A percentile compares a stretch with the other conserved stretches of the same genome.
Evolutionary conservation across 2,113 vertebrate species (phyloP).

Genomic region (Thalassarche chlororhynchos): DNA sequence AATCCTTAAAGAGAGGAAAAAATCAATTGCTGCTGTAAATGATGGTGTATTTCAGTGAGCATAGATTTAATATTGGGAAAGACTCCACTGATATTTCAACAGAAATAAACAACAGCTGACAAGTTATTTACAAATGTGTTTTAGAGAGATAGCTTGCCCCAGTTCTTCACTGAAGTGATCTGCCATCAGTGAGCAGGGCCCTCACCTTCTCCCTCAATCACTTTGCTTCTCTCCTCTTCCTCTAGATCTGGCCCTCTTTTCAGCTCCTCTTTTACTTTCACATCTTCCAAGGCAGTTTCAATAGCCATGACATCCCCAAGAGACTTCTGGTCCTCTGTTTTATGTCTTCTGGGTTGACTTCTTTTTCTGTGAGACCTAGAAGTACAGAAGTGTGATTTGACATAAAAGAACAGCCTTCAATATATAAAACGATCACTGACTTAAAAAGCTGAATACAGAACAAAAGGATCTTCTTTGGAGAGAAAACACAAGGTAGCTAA

Average conservation of each 20-base stretch:
- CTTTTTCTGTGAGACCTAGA: slow-evolving; percentile 89
- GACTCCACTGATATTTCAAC: neutral
- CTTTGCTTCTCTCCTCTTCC: slow-evolving; percentile 74
- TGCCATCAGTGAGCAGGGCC: neutral
- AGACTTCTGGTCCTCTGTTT: slow-evolving; percentile 89
- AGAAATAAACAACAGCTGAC: slow-evolving; percentile 9
- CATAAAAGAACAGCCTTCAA: neutral
- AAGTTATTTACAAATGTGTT: neutral
- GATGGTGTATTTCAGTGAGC: neutral
- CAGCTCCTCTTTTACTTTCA: slow-evolving; percentile 79
- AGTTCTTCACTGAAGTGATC: neutral
- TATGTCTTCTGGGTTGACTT: slow-evolving; percentile 87
- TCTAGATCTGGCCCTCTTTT: slow-evolving; percentile 55
- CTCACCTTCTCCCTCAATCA: slow-evolving; percentile 73
- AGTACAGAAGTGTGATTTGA: neutral
- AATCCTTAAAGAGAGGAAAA: neutral
- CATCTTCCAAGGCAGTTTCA: slow-evolving; percentile 79
- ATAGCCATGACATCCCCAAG: slow-evolving; percentile 80
- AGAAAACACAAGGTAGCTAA: slow-evolving; percentile 20
- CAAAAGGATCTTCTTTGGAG: neutral
- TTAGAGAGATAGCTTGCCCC: neutral
- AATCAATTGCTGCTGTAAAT: slow-evolving; percentile 19
- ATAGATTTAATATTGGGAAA: neutral
- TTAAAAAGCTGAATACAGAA: neutral
- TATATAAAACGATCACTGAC: neutral